These are phyloP conservation scores for Leptoteleia sp. DNA, from an alignment of 1,140 invertebrate genomes.

Conservation along the genomic window DNA sequence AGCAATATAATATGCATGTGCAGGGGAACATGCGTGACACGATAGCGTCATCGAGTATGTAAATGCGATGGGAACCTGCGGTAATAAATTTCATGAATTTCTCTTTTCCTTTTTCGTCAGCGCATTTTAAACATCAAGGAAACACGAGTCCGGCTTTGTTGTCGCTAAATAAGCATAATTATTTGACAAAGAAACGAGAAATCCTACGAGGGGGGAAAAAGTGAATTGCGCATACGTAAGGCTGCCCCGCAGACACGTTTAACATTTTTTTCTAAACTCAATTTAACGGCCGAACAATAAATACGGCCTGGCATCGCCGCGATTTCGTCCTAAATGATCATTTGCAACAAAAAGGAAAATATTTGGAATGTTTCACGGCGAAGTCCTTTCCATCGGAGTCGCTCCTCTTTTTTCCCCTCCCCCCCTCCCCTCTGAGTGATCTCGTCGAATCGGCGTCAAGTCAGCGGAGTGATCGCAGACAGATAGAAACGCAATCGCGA, in stretches of 20 bases:
- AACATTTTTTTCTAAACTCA: constrained; percentile 20
- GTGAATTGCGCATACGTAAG: constrained; percentile 3
- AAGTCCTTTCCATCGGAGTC: constrained; percentile 13
- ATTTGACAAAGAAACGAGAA: constrained; percentile 26
- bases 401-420: constrained; percentile 8
- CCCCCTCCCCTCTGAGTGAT: constrained; percentile 32
- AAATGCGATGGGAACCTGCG: too few species aligned
- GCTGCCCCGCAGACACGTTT: not conserved
- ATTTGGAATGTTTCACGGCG: constrained; percentile 36
- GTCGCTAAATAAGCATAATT: constrained; percentile 28
- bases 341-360: constrained; percentile 59
- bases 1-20: too few species aligned
- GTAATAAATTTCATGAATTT: too few species aligned
- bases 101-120: too few species aligned
- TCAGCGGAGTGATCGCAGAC: constrained; percentile 61
- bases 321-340: constrained; percentile 35
- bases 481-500: constrained; percentile 65
- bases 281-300: constrained; percentile 25
- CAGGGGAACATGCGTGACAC: too few species aligned
- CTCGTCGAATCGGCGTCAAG: constrained; percentile 58
- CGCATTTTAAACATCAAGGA: constrained; percentile 22
- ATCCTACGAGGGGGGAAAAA: constrained; percentile 5
- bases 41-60: too few species aligned
- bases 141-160: constrained; percentile 38
- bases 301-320: not conserved